Evolutionary conservation across 2,888 invertebrate genomes (phyloP), one percentile per base, ranked within the genome.

Genomic region (Clivina fossor): DNA sequence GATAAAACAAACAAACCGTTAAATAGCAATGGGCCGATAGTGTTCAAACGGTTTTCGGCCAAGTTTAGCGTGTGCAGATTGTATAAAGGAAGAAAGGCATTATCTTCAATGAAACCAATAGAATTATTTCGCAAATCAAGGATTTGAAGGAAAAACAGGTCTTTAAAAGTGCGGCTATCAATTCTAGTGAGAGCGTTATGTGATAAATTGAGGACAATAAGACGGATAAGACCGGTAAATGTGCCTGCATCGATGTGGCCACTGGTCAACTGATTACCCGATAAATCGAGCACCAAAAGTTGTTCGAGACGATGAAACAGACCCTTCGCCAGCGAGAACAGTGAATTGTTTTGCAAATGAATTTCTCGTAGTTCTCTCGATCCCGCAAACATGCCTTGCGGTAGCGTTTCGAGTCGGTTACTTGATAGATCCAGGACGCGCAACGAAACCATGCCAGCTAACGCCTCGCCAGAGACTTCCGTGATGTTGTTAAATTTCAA

Each of bases 61-160:
- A 95, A 76, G 71, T 94, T 93, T 46, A 95, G 75, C 4, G 92
- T 91, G 72, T 93, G 90, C 63, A 95, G 77, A 73, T 93, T 93
- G 74, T 92, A 90, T 43, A 94, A 78, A 1, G 92, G 90, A 67
- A 89, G 72, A 68, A 95, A 93, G 40, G 93, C 88, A 68, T 90
- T 89, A 66, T 90, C 89, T 77, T 90, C 90, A 62, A 93, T 86
- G 68, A 87, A 89, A n/a, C 88, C 88, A 66, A 93, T 89, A 5
- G 89, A 87, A 70, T 93, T 93, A 71, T 91, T 91, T 66, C 88
- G 83, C 65, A 93, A 78, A 71, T 90, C 88, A 54, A 93, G 78
- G 60, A 90, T 90, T 78, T 92, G 91, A 54, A 93, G 77, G 68
- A 90, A 88, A 70, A 87, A 89, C 60, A 93, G 76, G 69, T 93